A percentile compares a stretch with the other conserved stretches of the same genome.
Conservation (phyloP, 2,888 invertebrate species). For the Mesorhabditis spiculigera region DNA sequence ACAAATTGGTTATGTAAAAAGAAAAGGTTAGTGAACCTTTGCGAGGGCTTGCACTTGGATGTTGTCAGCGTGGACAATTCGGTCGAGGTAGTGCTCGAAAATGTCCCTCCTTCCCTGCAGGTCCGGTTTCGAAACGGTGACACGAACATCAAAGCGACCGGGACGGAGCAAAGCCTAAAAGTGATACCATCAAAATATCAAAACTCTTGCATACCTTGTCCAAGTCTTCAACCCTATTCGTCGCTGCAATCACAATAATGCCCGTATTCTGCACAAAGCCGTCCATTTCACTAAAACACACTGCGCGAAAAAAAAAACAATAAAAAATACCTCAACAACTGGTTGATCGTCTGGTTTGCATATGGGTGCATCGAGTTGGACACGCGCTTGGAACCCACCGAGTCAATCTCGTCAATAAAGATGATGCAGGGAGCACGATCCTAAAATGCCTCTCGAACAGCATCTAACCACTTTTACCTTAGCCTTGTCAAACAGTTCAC, state of each 20-base stretch:
- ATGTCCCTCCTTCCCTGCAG: constrained; percentile 87
- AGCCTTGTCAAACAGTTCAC: constrained; percentile 73
- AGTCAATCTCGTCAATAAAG: constrained; percentile 99
- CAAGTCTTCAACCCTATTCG: constrained; percentile 88
- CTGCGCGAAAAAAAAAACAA: neutral
- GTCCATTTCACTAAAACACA: constrained; percentile 89
- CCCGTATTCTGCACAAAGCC: constrained; percentile 73
- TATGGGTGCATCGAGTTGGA: constrained; percentile 97
- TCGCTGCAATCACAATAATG: constrained; percentile 94
- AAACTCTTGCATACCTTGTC: constrained; percentile 65
- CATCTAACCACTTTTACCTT: constrained; percentile 32
- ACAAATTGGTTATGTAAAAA: neutral
- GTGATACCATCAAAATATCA: neutral
- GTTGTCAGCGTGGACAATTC: constrained; percentile 27
- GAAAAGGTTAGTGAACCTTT: constrained; percentile 14
- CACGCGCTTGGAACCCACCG: constrained; percentile 91
- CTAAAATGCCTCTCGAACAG: constrained; percentile 16
- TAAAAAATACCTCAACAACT: constrained; percentile 60
- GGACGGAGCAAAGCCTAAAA: constrained; percentile 80
- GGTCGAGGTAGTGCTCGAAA: constrained; percentile 79
- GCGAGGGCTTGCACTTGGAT: constrained; percentile 64
- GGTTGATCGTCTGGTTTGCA: constrained; percentile 99
- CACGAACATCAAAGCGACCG: constrained; percentile 94
- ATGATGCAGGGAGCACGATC: constrained; percentile 83
- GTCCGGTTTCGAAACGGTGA: constrained; percentile 80